Base-by-base conservation (phyloP, 2,888 invertebrate genomes). In the Notodonta dromedarius region DNA sequence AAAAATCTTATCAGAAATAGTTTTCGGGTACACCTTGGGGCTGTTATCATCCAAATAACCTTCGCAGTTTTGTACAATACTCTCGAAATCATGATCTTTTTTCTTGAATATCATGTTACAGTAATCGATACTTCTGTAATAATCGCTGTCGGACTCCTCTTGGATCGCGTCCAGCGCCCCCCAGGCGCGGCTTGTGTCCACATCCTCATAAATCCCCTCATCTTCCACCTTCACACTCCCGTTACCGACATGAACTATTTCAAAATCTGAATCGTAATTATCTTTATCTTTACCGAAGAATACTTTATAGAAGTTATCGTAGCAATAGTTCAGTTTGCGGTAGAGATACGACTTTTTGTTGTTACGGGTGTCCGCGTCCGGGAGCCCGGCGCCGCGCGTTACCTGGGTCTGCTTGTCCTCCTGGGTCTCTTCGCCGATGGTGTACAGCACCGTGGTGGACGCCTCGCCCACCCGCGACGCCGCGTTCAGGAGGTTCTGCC, bases 391-490 rank as follows among this genome's bases (percentile, higher is more conserved):
- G 54, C 63, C 39, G 12, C 46, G 35, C 9, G 74, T 90, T 94
- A 94, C 94, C 94, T 96, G 96, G 0, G 97, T 94, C 77, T 98
- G 98, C 74, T 96, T 96, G 85, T 96, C 97, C 69, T 96, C 96
- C 13, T 96, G 96, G n/a, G 97, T 97, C 65, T 98, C 98, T 79
- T 98, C 98, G 14, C 98, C 98, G 85, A 99, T 98, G 59, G 98
- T 98, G 79, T 97, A 96, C 59, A 99, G 95, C 0, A 99, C 98
- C 78, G 97, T 97, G 56, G 98, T 98, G 63, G 98, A 98, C 0
- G 99, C 98, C 86, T 99, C 99, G 11, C 99, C 99, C 56, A 99
- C 98, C 67, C 98, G 95, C 13, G 98, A 98, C 0, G 99, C 99
- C 0, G 99, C 99, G 85, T 98, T 98, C 58, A 99, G 95, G 44